Evolutionary conservation across 1,140 invertebrate genomes (phyloP).

Genomic region (Ceratosolen solmsi): DNA sequence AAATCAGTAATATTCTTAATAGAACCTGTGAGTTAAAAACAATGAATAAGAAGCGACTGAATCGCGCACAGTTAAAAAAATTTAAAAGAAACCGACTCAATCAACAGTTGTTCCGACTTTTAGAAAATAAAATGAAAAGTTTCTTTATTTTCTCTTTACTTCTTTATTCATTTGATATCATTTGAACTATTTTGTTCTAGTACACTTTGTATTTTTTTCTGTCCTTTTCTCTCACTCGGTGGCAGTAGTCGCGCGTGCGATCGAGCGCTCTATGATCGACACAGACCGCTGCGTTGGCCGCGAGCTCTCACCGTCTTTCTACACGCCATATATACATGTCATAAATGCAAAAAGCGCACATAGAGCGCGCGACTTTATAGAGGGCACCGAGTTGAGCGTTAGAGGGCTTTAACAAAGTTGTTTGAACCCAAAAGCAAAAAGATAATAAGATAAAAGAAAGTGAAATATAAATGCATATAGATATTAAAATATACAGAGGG

Average conservation of each 20-base stretch:
- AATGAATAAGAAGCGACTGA: background rate
- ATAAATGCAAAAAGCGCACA: constrained; percentile 17
- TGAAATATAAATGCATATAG: no score
- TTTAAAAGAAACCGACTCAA: background rate
- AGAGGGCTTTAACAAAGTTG: background rate
- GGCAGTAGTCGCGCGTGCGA: constrained; percentile 50
- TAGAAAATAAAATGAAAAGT: background rate
- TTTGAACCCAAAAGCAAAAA: background rate
- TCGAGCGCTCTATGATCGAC: constrained; percentile 66
- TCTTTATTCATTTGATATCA: constrained; percentile 21
- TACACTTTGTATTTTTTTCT: background rate
- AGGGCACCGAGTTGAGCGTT: background rate
- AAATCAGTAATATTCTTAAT: background rate
- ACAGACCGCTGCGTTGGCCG: constrained; percentile 49
- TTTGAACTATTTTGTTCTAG: background rate
- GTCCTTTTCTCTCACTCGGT: background rate
- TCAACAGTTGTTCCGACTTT: background rate
- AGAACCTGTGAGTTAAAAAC: background rate
- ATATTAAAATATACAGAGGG: no score
- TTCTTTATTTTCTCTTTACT: background rate
- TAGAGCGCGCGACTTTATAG: background rate
- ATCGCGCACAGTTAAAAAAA: constrained; percentile 1
- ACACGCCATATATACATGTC: background rate
- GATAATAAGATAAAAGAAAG: background rate
- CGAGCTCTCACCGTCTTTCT: constrained; percentile 31